Evolutionary conservation across 2,797 vertebrate species (phyloP), one percentile per base, ranked within the genome.

Genomic region (Spinus olivaceus): DNA sequence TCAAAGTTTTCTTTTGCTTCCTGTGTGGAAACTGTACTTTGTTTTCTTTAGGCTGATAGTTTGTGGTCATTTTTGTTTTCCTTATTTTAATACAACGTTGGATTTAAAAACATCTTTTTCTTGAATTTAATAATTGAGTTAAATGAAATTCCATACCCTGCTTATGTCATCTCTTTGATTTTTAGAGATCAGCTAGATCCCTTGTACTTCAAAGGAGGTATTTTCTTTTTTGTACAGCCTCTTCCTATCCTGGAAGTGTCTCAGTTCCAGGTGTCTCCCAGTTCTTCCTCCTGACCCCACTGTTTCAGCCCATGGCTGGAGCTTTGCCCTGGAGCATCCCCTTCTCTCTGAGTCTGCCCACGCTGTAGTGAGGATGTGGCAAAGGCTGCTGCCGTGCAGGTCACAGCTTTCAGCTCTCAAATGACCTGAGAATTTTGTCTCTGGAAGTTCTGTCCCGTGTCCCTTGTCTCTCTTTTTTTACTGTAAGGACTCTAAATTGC

Each of bases 341-440:
- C 4, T n/a, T 72, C 32, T 65, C 47, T 61, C 50, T 50, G 76
- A 46, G 22, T 25, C 10, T 61, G 37, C 42, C 16, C 9, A 1
- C 24, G 12, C 22, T 7, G 1, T 46, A 25, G 30, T 17, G 37
- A 56, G 49, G 46, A 13, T 25, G 4, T 28, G 59, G 25, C 37
- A 32, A 25, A 42, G 35, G 22, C 24, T 67, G 41, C 37, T 41
- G 28, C 69, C 2, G 0, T 35, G 22, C n/a, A 14, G 30, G 6
- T 50, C 3, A 0, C 65, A 54, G 33, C 35, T 42, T 51, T 56
- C 54, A 54, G 44, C 49, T 71, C 49, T 30, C 35, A 33, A 13
- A 33, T 0, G 0, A 47, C 20, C 30, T 35, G 1, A 20, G 0
- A 20, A 8, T 74, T 74, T 88, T 10, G 1, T 47, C 17, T 83